Base-by-base conservation (phyloP, 2,888 invertebrate species). In the Rhingia campestris region DNA sequence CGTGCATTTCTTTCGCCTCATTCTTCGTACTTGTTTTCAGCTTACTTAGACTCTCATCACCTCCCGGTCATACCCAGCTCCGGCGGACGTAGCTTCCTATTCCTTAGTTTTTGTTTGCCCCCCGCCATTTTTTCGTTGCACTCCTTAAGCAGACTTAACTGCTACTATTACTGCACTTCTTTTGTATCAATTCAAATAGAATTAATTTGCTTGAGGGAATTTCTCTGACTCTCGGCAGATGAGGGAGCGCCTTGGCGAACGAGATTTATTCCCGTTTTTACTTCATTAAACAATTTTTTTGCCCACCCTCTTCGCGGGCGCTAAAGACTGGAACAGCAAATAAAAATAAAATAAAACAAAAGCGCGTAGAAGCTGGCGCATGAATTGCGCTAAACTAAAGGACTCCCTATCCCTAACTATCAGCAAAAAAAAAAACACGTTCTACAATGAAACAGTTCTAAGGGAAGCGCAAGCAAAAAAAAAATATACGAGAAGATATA, bases 221-320 rank as follows among this genome's bases (percentile, higher is more conserved):
- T 80, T 47, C 69, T 54, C 47, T 51, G 47, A 54, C 54, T 75
- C 53, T 10, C 35, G 54, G 61, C 41, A 77, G 35, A 54, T 54
- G 49, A 14, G 45, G 58, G 53, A 74, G 59, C 64, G 49, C 58
- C 43, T 41, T 41, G n/a, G n/a, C 49, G 59, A 75, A 70, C 54
- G 64, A 84, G 84, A 80, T 84, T 80, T 80, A 80, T 80, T 80
- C 75, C 74, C 59, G 56, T 84, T 84, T 84, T 84, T 84, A 84
- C 84, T 84, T 84, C 84, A 84, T 84, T 84, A 84, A 84, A 80
- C 84, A 84, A 84, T 84, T 84, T 70, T 66, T 75, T 53, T 53
- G 56, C 35, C 73, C 32, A 22, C 2, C 51, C 32, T 49, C 45
- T 37, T n/a, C 32, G 22, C 22, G 22, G 1, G 22, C 54, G 35